Percentiles rank a stretch among this genome's conserved stretches.
Evolutionary conservation across 2,113 vertebrate genomes (phyloP).

Genomic region (Pedionomus torquatus): DNA sequence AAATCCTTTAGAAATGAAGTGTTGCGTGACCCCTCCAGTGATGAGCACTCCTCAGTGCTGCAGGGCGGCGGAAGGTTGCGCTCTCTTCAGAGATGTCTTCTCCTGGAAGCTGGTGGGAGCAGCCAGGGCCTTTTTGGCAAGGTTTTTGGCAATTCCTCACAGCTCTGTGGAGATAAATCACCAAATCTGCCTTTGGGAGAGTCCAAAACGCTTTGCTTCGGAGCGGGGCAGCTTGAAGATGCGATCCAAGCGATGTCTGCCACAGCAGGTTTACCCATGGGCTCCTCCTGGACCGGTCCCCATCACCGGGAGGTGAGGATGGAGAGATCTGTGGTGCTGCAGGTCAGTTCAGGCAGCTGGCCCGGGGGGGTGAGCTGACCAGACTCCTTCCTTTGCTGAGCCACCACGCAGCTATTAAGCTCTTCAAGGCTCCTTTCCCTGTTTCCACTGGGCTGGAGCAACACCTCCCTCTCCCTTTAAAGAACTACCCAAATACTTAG

Average conservation of each 20-base stretch:
- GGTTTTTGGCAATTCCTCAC: background rate
- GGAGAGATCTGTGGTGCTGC: background rate
- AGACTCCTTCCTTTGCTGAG: background rate
- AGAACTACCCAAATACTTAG: background rate
- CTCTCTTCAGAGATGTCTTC: background rate
- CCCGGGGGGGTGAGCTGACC: background rate
- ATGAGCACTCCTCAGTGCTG: background rate
- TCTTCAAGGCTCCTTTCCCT: background rate
- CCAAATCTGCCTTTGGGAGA: background rate
- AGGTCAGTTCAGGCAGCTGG: background rate
- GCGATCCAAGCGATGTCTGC: accelerated
- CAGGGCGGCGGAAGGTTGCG: background rate
- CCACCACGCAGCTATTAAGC: background rate
- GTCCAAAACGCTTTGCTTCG: background rate
- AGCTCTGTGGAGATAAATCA: background rate
- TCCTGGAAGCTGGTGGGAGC: background rate
- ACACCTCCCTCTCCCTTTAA: background rate
- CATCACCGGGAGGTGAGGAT: accelerated
- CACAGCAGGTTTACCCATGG: background rate
- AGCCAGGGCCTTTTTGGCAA: background rate
- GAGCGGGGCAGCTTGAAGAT: background rate
- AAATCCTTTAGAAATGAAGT: background rate
- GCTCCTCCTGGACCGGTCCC: background rate
- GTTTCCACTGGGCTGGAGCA: background rate
- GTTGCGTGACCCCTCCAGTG: background rate